These are phyloP conservation scores for Neoarius graeffei DNA, from an alignment of 2,113 vertebrate genomes.

Conservation along the genomic window DNA sequence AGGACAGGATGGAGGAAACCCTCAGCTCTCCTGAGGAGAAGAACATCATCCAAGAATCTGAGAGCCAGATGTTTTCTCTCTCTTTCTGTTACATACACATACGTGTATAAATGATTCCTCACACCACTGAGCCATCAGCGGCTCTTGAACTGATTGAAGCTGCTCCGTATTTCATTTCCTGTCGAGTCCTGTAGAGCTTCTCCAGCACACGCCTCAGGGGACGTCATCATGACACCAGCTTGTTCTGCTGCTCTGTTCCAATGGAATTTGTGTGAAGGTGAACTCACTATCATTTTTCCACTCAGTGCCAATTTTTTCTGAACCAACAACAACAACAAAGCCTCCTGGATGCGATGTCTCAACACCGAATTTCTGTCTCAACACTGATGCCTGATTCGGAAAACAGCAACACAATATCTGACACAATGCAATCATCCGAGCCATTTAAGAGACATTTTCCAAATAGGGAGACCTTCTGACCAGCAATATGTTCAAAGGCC, in stretches of 20 bases:
- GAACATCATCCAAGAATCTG: slow-evolving; percentile 52
- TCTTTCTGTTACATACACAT: neutral
- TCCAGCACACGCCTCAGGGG: slow-evolving; percentile 44
- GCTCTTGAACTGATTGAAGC: slow-evolving; percentile 39
- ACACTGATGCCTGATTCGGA: neutral
- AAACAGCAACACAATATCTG: neutral
- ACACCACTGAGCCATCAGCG: slow-evolving; percentile 21
- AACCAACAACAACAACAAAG: neutral
- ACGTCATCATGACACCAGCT: neutral
- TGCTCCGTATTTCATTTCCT: slow-evolving; percentile 70
- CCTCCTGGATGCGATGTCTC: neutral
- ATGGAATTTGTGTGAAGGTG: neutral
- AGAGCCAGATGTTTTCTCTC: slow-evolving; percentile 64
- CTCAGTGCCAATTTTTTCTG: neutral
- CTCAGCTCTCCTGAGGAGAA: slow-evolving; percentile 14
- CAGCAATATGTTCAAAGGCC: too few species aligned
- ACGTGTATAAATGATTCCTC: neutral
- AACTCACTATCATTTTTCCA: neutral
- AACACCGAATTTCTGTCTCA: neutral
- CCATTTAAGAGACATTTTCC: neutral
- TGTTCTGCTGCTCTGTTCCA: neutral
- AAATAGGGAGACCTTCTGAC: neutral
- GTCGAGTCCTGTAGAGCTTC: slow-evolving; percentile 57
- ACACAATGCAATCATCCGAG: neutral
- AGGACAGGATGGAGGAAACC: neutral